Conservation (phyloP, 2,113 vertebrate species). For the Malurus elegans region DNA sequence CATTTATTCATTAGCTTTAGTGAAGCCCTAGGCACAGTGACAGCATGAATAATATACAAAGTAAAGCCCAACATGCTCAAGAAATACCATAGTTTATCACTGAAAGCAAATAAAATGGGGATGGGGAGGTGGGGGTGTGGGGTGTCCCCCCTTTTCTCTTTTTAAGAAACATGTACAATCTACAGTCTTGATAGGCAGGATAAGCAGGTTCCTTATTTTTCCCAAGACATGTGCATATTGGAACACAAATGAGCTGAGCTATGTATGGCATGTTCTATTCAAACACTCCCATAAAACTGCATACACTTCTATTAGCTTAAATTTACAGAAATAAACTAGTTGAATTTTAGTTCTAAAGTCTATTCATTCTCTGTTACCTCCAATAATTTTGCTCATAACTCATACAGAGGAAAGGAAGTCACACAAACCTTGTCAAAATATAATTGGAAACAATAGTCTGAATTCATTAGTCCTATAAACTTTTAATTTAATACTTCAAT, state of each 20-base stretch:
- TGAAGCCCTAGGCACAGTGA: slow-evolving; percentile 10
- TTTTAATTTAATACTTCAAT: neutral
- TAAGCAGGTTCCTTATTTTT: neutral
- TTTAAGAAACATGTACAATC: neutral
- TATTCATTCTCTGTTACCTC: neutral
- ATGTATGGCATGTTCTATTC: neutral
- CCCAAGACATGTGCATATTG: neutral
- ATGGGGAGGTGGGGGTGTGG: too few species aligned
- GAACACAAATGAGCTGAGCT: neutral
- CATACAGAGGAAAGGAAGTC: neutral
- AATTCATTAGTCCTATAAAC: neutral
- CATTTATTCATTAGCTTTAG: slow-evolving; percentile 47
- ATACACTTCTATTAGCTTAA: neutral
- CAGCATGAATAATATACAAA: neutral
- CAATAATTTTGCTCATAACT: neutral
- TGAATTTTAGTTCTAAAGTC: neutral
- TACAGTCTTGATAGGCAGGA: neutral
- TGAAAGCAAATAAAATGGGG: neutral
- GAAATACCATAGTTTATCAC: neutral
- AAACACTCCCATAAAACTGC: neutral
- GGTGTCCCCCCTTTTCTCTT: accelerated
- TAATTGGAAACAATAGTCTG: neutral
- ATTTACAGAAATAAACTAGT: neutral
- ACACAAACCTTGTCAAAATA: neutral
- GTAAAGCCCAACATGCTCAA: neutral